Percentiles rank a stretch among this genome's conserved stretches.
phyloP scores from a whole-genome alignment of 2,888 invertebrate species.

The Apamea sordens region DNA sequence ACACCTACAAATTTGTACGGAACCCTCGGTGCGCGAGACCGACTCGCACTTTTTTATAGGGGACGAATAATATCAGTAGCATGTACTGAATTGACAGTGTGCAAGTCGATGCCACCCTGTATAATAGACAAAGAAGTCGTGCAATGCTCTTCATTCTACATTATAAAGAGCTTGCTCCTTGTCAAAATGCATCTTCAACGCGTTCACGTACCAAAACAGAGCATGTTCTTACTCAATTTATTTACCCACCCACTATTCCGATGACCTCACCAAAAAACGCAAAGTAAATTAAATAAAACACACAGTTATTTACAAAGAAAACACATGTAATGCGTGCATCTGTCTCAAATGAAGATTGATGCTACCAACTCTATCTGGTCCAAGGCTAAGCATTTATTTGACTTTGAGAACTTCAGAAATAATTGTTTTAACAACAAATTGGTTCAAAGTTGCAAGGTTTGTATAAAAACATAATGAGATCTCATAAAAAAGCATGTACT shows the following conservation, averaged over 20 bases:
- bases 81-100: too few species aligned
- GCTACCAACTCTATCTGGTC: conserved; percentile 40
- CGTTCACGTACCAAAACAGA: neutral
- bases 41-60: too few species aligned
- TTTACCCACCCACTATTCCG: neutral
- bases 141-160: neutral
- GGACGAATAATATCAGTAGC: too few species aligned
- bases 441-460: conserved; percentile 48
- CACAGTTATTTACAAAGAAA: conserved; percentile 20
- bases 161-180: neutral
- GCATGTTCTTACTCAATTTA: neutral
- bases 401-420: conserved; percentile 43
- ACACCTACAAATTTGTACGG: too few species aligned
- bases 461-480: conserved; percentile 25
- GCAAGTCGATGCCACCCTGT: too few species aligned
- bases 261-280: conserved; percentile 22
- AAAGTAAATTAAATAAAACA: conserved; percentile 35
- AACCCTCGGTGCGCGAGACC: too few species aligned
- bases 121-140: neutral
- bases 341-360: conserved; percentile 62
- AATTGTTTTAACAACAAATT: conserved; percentile 49
- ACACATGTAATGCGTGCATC: conserved; percentile 45
- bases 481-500: conserved; percentile 6
- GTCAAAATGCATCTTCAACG: neutral
- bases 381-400: conserved; percentile 51